Base-by-base conservation (phyloP, 2,113 vertebrate genomes). In the Labeo rohita region DNA sequence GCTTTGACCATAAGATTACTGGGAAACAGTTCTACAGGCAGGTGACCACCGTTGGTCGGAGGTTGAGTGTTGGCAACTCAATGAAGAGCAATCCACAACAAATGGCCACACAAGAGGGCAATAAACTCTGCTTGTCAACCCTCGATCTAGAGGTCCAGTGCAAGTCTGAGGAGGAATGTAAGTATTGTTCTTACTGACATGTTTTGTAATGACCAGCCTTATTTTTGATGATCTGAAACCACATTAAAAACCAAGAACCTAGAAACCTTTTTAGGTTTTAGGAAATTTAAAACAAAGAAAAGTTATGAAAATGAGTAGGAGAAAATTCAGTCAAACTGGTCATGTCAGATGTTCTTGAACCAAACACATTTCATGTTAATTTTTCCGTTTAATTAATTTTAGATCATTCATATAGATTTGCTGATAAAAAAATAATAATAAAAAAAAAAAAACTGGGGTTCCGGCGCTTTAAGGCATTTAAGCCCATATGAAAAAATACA, bases 1-100 rank as follows among this genome's bases (percentile, higher is more conserved):
- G 98, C 72, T 99, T 99, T 77, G 98, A 99, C 96, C 98, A 99
- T 94, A 99, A 99, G 92, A 99, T 99, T 95, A 99, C 98, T 0
- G 98, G 98, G 89, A 99, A 99, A 91, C 98, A 99, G 95, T 99
- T 99, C 89, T 99, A 99, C 87, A 97, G 96, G 85, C 98, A 99
- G 94, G 98, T 99, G 91, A 99, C 98, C 2, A 99, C 97, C 0
- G 98, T 99, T 90, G 98, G 98, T 2, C 96, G 98, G 43, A 96
- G 98, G 0, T 96, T 99, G 21, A 99, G 98, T 0, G 97, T 99
- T 47, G 97, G 98, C 63, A 96, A 97, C 94, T 96, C 97, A 87
- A 97, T 98, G 92, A 96, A 98, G 92, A 95, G 90, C 56, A 90
- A 94, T 45, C 93, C 96, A 90, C 95, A 95, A 83, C 95, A 95